Percentiles rank a stretch among this genome's conserved stretches.
Evolutionary conservation across 2,888 invertebrate genomes (phyloP).

Genomic region (Parapristionchus giblindavisi): DNA sequence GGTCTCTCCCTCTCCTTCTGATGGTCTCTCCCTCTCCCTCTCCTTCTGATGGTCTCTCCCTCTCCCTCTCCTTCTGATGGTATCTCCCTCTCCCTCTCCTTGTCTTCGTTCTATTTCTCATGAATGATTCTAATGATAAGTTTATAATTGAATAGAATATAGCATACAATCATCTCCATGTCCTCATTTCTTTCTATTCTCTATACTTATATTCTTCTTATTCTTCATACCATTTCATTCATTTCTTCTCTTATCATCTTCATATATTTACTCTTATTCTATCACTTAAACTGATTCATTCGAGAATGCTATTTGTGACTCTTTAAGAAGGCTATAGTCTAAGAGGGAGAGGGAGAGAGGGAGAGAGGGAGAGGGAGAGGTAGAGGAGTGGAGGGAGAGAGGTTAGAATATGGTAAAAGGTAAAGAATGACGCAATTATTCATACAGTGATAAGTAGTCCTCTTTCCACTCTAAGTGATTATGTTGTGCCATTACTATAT

Average conservation of each 20-base stretch:
- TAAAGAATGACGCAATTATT: background rate
- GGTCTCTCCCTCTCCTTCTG: slow-evolving; percentile 35
- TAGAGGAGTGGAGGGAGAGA: background rate
- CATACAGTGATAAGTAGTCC: background rate
- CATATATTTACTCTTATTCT: too few relatives aligned
- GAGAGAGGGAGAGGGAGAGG: slow-evolving; percentile 18
- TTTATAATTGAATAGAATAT: too few relatives aligned
- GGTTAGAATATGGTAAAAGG: background rate
- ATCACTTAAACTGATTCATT: too few relatives aligned
- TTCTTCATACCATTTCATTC: slow-evolving; percentile 13
- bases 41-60: slow-evolving; percentile 35
- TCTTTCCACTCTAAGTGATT: too few relatives aligned
- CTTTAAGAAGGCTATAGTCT: slow-evolving; percentile 1
- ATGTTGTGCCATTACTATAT: background rate
- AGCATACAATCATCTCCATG: too few relatives aligned
- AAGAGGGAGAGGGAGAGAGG: slow-evolving; percentile 11
- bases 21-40: slow-evolving; percentile 26
- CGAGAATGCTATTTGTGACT: too few relatives aligned
- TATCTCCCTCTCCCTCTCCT: background rate
- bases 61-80: background rate
- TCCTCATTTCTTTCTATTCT: background rate
- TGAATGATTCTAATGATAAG: too few relatives aligned
- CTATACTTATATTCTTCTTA: slow-evolving; percentile 1
- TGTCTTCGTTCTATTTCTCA: too few relatives aligned
- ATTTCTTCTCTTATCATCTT: too few relatives aligned